Evolutionary conservation across 2,888 invertebrate species (phyloP).

Genomic region (Germaria angustata): DNA sequence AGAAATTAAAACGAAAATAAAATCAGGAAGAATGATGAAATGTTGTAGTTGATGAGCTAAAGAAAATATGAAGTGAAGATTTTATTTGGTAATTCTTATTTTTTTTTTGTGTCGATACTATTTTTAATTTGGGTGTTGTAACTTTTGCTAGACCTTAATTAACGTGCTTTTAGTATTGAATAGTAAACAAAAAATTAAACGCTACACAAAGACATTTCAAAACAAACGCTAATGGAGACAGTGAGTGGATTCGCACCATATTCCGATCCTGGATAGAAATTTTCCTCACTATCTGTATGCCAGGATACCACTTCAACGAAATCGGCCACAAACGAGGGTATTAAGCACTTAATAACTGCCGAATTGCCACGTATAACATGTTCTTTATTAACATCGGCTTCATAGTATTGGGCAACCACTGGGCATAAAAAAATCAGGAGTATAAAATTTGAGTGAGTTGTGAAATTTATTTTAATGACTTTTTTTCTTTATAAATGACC

Average conservation of each 20-base stretch:
- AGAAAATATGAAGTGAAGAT: background rate
- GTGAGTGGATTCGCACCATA: constrained; percentile 76
- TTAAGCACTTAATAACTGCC: constrained; percentile 92
- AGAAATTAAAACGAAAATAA: constrained; percentile 34
- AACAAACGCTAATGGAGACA: constrained; percentile 2
- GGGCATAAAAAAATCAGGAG: background rate
- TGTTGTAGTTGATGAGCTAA: constrained; percentile 32
- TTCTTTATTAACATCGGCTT: constrained; percentile 94
- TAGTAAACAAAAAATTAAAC: constrained; percentile 27
- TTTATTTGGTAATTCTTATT: background rate
- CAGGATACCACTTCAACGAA: constrained; percentile 93
- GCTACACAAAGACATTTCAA: constrained; percentile 35
- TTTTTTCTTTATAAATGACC: background rate
- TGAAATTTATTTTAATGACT: background rate
- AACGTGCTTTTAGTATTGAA: constrained; percentile 60
- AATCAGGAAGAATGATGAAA: constrained; percentile 5
- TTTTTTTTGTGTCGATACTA: background rate
- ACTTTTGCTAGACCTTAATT: constrained; percentile 20
- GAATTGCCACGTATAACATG: constrained; percentile 93
- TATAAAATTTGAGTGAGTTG: background rate
- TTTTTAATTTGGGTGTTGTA: constrained; percentile 3
- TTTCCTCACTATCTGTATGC: constrained; percentile 86
- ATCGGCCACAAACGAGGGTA: constrained; percentile 95
- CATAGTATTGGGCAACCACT: constrained; percentile 95
- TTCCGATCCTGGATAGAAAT: constrained; percentile 79